Percentiles rank a stretch among this genome's conserved stretches.
These are phyloP conservation scores for Sturnus vulgaris DNA, from an alignment of 2,113 vertebrate species.

Conservation along the genomic window DNA sequence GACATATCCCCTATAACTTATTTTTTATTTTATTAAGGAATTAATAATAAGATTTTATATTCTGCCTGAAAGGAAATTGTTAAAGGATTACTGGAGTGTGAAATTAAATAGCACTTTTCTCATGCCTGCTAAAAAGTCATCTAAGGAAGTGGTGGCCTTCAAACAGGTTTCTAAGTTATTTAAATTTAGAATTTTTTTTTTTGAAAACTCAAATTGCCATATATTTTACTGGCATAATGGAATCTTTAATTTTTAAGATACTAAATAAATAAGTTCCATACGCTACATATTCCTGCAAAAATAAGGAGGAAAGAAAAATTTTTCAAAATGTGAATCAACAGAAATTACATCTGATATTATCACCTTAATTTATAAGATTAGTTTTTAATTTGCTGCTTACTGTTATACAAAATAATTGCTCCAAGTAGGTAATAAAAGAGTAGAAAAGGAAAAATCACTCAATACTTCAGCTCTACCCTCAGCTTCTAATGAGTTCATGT, in stretches of 20 bases:
- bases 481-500: not conserved
- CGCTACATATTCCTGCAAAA: conserved; percentile 28
- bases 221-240: conserved; percentile 38
- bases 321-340: conserved; percentile 31
- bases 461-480: not conserved
- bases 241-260: conserved; percentile 56
- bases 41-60: conserved; percentile 70
- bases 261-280: conserved; percentile 53
- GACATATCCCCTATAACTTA: conserved; percentile 41
- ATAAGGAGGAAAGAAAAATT: conserved; percentile 15
- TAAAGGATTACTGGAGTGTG: conserved; percentile 74
- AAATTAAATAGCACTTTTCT: conserved; percentile 76
- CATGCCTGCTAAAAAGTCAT: conserved; percentile 59
- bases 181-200: conserved; percentile 41
- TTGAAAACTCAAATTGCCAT: conserved; percentile 35
- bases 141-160: conserved; percentile 29
- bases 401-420: conserved; percentile 62
- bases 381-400: conserved; percentile 49
- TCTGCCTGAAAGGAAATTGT: conserved; percentile 69
- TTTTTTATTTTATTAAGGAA: conserved; percentile 70
- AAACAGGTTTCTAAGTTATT: conserved; percentile 56
- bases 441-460: conserved; percentile 47
- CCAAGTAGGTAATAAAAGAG: conserved; percentile 44
- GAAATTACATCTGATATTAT: conserved; percentile 41
- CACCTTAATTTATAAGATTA: conserved; percentile 37